phyloP scores from a whole-genome alignment of 2,797 vertebrate species.

The Tauraco hartlaubi region DNA sequence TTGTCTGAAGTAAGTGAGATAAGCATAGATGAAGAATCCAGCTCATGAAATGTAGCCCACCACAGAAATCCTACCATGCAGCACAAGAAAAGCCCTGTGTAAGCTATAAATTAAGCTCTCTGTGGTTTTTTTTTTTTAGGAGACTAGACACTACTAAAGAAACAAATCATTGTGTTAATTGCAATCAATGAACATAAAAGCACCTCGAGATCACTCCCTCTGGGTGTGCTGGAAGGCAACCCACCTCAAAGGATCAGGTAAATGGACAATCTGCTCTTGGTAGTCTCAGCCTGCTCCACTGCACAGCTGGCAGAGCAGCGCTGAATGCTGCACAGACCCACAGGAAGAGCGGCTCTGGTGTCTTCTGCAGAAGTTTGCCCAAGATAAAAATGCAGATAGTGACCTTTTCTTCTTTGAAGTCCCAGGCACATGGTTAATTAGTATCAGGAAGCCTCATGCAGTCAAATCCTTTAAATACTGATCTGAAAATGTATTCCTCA shows the following conservation, averaged over 20 bases:
- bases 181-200: background rate
- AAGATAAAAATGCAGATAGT: background rate
- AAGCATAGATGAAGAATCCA: constrained; percentile 77
- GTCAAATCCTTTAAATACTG: background rate
- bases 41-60: constrained; percentile 76
- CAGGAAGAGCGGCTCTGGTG: background rate
- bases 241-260: background rate
- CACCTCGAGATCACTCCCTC: background rate
- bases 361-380: background rate
- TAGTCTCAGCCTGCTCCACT: background rate
- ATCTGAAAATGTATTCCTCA: background rate
- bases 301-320: background rate
- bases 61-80: constrained; percentile 78
- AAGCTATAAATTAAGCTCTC: background rate
- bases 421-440: background rate
- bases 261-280: background rate
- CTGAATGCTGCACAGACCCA: background rate
- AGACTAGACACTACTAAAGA: background rate
- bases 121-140: background rate
- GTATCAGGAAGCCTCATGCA: background rate
- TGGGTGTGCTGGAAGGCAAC: background rate
- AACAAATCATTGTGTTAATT: background rate
- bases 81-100: constrained; percentile 46
- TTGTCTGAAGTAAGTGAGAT: constrained; percentile 75
- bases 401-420: background rate